Conservation (phyloP, 2,888 invertebrate species). For the Rhagophthalmus giganteus region DNA sequence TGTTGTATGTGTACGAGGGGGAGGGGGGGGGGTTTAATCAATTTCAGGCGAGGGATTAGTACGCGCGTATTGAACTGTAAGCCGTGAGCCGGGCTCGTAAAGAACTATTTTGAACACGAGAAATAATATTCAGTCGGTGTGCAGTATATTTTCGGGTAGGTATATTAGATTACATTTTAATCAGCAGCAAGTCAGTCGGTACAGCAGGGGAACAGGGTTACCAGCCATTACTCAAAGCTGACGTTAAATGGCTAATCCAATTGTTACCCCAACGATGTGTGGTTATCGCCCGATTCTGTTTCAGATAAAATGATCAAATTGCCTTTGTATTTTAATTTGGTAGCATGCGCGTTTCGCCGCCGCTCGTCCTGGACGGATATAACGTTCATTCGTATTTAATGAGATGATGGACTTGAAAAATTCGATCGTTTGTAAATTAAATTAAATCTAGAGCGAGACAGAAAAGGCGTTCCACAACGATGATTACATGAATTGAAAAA, state of each 20-base stretch:
- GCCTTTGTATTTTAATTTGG: constrained; percentile 34
- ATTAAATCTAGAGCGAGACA: no score
- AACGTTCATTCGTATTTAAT: not conserved
- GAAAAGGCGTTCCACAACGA: no score
- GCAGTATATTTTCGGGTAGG: constrained; percentile 52
- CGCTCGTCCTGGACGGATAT: not conserved
- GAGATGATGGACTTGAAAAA: not conserved
- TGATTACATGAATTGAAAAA: not conserved
- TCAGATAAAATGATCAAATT: constrained; percentile 33
- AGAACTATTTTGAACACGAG: constrained; percentile 24
- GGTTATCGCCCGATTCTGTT: constrained; percentile 53
- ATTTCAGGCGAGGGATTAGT: no score
- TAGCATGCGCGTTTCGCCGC: constrained; percentile 12
- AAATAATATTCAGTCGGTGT: constrained; percentile 28
- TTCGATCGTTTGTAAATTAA: not conserved
- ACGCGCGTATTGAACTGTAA: no score
- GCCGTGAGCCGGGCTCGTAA: no score
- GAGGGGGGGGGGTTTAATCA: no score
- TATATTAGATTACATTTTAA: constrained; percentile 61
- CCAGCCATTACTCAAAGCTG: constrained; percentile 58
- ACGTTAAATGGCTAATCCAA: constrained; percentile 58
- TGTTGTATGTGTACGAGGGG: no score
- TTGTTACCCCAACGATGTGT: constrained; percentile 56
- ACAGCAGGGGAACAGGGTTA: constrained; percentile 47
- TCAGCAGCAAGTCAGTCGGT: constrained; percentile 52